Base-by-base conservation (phyloP, 2,888 invertebrate genomes). In the Lamellibrachia satsuma region DNA sequence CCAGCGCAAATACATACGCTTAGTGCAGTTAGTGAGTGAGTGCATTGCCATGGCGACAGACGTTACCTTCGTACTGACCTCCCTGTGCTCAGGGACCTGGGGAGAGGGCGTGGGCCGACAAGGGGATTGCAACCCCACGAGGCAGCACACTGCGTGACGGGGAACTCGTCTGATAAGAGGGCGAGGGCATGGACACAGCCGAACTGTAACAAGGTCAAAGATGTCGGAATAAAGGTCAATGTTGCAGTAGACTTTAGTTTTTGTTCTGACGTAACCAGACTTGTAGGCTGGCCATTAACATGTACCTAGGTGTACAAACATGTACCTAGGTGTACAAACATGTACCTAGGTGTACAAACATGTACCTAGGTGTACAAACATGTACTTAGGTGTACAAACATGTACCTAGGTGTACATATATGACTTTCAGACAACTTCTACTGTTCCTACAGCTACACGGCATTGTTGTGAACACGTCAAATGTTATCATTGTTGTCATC, bases 121-220 rank as follows among this genome's bases (percentile, higher is more conserved):
- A 95, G 95, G 0, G 95, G 95, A 91, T 94, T 96, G 95, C 97
- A 97, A 93, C 97, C 97, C 97, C 98, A 98, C 0, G 98, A 97
- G 51, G 97, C 97, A 9, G 97, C 96, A 95, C 98, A 98, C 51
- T 97, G 96, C 94, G 98, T 98, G 2, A 98, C 98, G 0, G 97
- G 97, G 96, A 98, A 98, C 52, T 97, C 97, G 92, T 97, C 97
- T 92, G 98, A 97, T 75, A 98, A 96, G 6, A 97, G 96, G 94
- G 97, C 97, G 1, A 98, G 96, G 0, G 98, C 97, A 96, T 98
- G 97, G 95, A 97, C 97, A 95, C 97, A 97, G 0, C 98, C 98
- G 95, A 97, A 97, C 97, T 97, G 95, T 93, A 93, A 92, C 9
- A 7, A 75, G 75, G n/a, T 22, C 3, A 75, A 22, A 75, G n/a